Evolutionary conservation across 2,113 vertebrate genomes (phyloP), one percentile per base, ranked within the genome.

Genomic region (Pseudopipra pipra): DNA sequence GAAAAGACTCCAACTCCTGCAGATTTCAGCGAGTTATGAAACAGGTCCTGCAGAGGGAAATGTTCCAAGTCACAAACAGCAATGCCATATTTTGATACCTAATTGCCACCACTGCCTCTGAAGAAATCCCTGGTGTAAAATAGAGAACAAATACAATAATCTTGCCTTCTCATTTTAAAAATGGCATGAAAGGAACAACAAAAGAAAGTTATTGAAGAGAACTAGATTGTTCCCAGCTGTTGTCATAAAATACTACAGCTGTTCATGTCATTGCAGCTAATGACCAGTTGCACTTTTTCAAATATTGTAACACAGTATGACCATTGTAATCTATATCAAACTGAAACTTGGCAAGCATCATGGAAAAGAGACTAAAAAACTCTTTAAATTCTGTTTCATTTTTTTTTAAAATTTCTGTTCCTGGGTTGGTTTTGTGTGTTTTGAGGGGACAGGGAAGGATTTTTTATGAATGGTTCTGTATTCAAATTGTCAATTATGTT

Each of bases 211-310:
- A 95, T n/a, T 96, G 82, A 88, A 74, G 82, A 86, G 82, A 95
- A 96, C 15, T 77, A 95, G 92, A 94, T 95, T 96, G 87, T 90
- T 95, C 90, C 95, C 93, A 96, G 95, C 92, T 96, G 95, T 88
- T 96, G 80, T 30, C 71, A 85, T 92, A 95, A 95, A 96, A 90
- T 37, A 94, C 82, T 94, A 95, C 95, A 94, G 95, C 95, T 96
- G 93, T 77, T 94, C 11, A 3, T 95, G 94, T 90, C 93, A 93
- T 21, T 88, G 88, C 58, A 90, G 87, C 87, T 93, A 96, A 96
- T 91, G 72, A 93, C 90, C 82, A 97, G 75, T 96, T 94, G 90
- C 68, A 92, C 82, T 88, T 86, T 92, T 97, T 84, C 33, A 93
- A 83, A 87, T 63, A 86, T 2, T 84, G 35, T 95, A 93, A 97